Base-by-base conservation (phyloP, 2,113 vertebrate genomes). In the Apteryx owenii region DNA sequence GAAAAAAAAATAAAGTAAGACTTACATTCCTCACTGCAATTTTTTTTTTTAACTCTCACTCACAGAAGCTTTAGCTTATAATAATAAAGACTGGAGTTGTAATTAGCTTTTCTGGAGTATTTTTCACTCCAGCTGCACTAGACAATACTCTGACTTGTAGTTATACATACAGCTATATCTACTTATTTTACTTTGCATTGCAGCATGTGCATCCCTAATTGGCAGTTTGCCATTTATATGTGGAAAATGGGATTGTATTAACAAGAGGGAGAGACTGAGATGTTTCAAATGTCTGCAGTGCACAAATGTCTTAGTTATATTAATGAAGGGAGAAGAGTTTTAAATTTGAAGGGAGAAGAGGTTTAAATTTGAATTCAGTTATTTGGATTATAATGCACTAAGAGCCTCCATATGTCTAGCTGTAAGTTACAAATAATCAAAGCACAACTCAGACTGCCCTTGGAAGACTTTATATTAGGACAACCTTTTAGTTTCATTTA, bases 111-210 rank as follows among this genome's bases (percentile, higher is more conserved):
- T 95, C 94, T 92, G 65, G 81, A 93, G 71, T 95, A 75, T 91
- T 95, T 95, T 92, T 94, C 78, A 90, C 73, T 96, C 96, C 91
- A 97, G 95, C 77, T 95, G 95, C 93, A 97, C 78, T 87, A 93
- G 84, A 95, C 91, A 96, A 95, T 91, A 88, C 56, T 95, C 38
- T 80, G 79, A 85, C 88, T 96, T 78, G 87, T 51, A 91, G 42
- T 46, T 91, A 91, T 93, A 65, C 73, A 85, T 89, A 87, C 73
- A 94, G 94, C 89, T 84, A 73, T 89, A 92, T 93, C 89, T 97
- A 77, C 91, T 91, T 89, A 92, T 85, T 97, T 96, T 91, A 68
- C 44, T 89, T 96, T 96, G 91, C 84, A 58, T 56, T 92, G 84
- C 79, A 93, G 81, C 68, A 62, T 81, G 70, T 80, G 91, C 84